These are phyloP conservation scores for Chaetodon trifasciatus DNA, from an alignment of 2,797 vertebrate genomes.

Conservation along the genomic window DNA sequence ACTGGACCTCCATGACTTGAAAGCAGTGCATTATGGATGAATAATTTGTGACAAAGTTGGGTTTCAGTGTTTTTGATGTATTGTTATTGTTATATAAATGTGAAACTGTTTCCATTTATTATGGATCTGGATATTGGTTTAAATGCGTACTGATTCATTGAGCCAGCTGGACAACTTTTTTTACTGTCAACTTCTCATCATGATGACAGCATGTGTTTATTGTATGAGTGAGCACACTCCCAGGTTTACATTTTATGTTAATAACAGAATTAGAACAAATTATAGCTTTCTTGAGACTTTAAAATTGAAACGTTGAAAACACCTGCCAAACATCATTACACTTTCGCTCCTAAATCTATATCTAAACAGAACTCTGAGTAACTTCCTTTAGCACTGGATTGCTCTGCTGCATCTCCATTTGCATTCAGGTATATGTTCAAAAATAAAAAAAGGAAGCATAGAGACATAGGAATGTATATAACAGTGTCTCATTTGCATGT, in stretches of 20 bases:
- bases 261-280: not conserved
- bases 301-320: not conserved
- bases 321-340: no score
- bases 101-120: not conserved
- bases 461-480: not conserved
- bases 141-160: not conserved
- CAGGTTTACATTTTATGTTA: not conserved
- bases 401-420: no score
- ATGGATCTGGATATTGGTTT: not conserved
- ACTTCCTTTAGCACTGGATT: not conserved
- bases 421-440: not conserved
- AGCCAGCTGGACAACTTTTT: not conserved
- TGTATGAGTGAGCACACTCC: not conserved
- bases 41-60: not conserved
- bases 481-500: not conserved
- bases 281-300: not conserved
- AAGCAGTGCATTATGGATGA: not conserved
- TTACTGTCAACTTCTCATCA: not conserved
- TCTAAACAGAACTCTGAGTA: not conserved
- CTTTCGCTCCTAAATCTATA: no score
- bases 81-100: not conserved
- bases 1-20: not conserved
- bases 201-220: not conserved
- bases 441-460: not conserved
- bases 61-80: not conserved